Conservation (phyloP, 2,113 vertebrate genomes). For the Pedionomus torquatus region DNA sequence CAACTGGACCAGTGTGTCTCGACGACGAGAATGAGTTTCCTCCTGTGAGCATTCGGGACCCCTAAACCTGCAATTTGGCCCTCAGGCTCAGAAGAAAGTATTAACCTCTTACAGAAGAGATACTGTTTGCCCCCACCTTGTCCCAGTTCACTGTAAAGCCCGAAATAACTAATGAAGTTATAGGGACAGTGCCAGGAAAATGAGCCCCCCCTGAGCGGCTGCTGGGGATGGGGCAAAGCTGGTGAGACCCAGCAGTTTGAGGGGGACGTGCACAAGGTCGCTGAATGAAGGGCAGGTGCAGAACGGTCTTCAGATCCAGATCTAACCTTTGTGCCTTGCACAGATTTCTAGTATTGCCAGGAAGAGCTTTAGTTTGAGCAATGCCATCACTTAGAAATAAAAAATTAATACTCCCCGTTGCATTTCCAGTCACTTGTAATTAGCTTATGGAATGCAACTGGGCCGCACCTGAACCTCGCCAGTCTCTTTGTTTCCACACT, state of each 20-base stretch:
- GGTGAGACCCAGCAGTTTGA: not conserved
- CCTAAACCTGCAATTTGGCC: constrained; percentile 72
- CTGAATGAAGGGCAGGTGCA: not conserved
- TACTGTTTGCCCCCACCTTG: not conserved
- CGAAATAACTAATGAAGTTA: not conserved
- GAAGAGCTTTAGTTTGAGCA: not conserved
- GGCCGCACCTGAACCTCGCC: constrained; percentile 1
- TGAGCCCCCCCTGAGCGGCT: not conserved
- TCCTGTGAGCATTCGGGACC: constrained; percentile 87
- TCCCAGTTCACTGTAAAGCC: not conserved
- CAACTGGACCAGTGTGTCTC: constrained; percentile 87
- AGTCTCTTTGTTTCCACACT: constrained; percentile 2
- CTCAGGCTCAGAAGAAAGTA: constrained; percentile 26
- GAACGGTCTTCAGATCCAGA: not conserved
- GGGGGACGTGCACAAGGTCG: not conserved
- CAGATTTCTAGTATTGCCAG: not conserved
- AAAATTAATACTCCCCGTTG: not conserved
- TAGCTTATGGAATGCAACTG: not conserved
- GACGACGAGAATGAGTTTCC: constrained; percentile 95
- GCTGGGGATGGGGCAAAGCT: not conserved
- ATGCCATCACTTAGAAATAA: constrained; percentile 13
- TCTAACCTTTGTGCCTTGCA: constrained; percentile 19
- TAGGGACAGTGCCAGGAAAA: constrained; percentile 42
- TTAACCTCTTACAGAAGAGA: constrained; percentile 17
- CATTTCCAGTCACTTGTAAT: not conserved